Base-by-base conservation (phyloP, 2,888 invertebrate genomes). In the Xestia sexstrigata region DNA sequence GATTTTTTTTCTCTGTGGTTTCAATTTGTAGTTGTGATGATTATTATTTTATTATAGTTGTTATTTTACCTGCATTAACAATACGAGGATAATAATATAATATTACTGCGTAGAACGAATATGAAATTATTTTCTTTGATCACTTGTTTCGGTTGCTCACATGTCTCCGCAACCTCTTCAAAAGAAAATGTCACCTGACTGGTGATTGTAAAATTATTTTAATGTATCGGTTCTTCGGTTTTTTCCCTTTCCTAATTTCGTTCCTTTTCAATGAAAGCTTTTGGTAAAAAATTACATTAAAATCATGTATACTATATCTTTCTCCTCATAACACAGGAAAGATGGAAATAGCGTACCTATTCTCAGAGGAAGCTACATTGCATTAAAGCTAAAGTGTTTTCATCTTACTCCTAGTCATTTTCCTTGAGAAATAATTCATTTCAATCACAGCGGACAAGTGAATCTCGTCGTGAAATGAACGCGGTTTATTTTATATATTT, bases 371-470 rank as follows among this genome's bases (percentile, higher is more conserved):
- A 68, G 67, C 78, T 78, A 63, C 72, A 78, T 65, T 69, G 30
- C 65, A 72, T 79, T 83, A 69, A 75, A 66, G 47, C 82, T 80
- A 79, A 84, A 83, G 74, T 69, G 70, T 74, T 72, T 78, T 81
- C 74, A 79, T 79, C 78, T 79, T 77, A 82, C 76, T 75, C 3
- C 39, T 5, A 73, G 74, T 66, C 45, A 74, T 79, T 82, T 84
- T 85, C 75, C 79, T 73, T 65, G 85, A 73, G 67, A 84, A 85
- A 85, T 84, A 82, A 85, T 82, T 79, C 75, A 82, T 84, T 82
- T 84, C 82, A 82, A 84, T 84, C 84, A 81, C 71, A 78, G 74
- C 78, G 78, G 83, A 81, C 81, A 81, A 83, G 81, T 81, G 74
- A 83, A 83, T 81, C 81, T 81, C 81, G 74, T 74, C 74, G 84